Conservation (phyloP, 2,888 invertebrate species). For the Poecilus cupreus region DNA sequence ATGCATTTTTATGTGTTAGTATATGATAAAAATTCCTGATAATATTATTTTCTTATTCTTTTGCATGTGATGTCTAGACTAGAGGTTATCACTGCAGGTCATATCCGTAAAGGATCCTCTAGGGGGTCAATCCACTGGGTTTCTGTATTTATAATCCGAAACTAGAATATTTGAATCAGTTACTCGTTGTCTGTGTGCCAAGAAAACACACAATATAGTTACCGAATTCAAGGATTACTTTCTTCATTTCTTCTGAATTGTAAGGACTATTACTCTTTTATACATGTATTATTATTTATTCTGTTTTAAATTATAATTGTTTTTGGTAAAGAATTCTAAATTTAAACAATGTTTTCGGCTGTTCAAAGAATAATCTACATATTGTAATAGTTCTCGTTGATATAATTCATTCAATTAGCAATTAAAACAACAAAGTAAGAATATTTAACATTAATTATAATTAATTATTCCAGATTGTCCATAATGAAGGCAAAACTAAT, state of each 20-base stretch:
- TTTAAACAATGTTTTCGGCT: neutral
- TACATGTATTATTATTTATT: neutral
- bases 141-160: neutral
- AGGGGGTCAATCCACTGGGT: neutral
- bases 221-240: neutral
- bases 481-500: slow-evolving; percentile 43
- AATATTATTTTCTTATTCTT: slow-evolving; percentile 13
- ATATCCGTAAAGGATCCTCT: slow-evolving; percentile 20
- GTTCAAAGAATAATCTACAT: neutral
- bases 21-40: neutral
- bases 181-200: neutral
- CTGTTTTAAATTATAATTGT: neutral
- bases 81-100: slow-evolving; percentile 1
- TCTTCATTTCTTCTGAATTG: neutral
- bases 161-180: neutral
- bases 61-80: neutral
- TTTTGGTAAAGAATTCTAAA: neutral
- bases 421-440: neutral
- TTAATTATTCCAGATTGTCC: neutral
- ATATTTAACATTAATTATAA: neutral
- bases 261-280: neutral
- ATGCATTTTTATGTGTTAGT: neutral
- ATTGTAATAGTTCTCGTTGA: no score
- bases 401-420: no score
- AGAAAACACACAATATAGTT: no score